Conservation (phyloP, 2,888 invertebrate genomes). For the Megastigmus dorsalis region DNA sequence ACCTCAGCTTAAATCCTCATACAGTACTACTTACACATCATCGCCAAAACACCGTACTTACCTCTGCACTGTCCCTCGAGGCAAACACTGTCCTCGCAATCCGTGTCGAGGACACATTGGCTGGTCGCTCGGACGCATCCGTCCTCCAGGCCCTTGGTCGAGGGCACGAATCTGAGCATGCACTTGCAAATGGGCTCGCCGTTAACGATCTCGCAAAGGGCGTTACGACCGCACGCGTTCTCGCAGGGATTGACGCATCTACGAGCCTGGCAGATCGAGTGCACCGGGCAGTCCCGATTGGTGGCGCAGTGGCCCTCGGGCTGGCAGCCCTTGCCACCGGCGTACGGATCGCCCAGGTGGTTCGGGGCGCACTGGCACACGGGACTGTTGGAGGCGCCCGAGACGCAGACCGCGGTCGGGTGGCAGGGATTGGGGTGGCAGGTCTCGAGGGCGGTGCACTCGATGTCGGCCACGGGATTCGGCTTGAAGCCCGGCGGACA, state of each 20-base stretch:
- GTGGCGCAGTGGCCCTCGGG: slow-evolving; percentile 85
- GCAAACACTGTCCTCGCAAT: slow-evolving; percentile 88
- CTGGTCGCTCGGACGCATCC: slow-evolving; percentile 84
- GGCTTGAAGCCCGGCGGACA: slow-evolving; percentile 89
- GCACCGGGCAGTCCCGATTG: slow-evolving; percentile 86
- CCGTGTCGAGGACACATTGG: slow-evolving; percentile 82
- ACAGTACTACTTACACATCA: slow-evolving; percentile 38
- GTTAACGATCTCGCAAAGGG: slow-evolving; percentile 86
- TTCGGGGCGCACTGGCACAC: slow-evolving; percentile 87
- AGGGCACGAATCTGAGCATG: slow-evolving; percentile 84
- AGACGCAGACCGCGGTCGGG: slow-evolving; percentile 85
- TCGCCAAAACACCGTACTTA: slow-evolving; percentile 58
- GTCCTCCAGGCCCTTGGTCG: slow-evolving; percentile 78
- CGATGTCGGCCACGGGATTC: slow-evolving; percentile 89
- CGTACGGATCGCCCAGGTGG: slow-evolving; percentile 85
- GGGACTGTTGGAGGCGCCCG: slow-evolving; percentile 80
- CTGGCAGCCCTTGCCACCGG: slow-evolving; percentile 81
- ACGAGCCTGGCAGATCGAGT: slow-evolving; percentile 83
- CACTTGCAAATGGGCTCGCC: slow-evolving; percentile 86
- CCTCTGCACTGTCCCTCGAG: slow-evolving; percentile 87
- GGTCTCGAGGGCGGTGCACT: slow-evolving; percentile 82
- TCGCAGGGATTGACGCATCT: slow-evolving; percentile 89
- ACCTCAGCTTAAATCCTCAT: slow-evolving; percentile 40
- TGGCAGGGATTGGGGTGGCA: slow-evolving; percentile 90
- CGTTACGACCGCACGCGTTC: slow-evolving; percentile 87